Evolutionary conservation across 2,797 vertebrate genomes (phyloP), one percentile per base, ranked within the genome.

Genomic region (Dipus sagitta): DNA sequence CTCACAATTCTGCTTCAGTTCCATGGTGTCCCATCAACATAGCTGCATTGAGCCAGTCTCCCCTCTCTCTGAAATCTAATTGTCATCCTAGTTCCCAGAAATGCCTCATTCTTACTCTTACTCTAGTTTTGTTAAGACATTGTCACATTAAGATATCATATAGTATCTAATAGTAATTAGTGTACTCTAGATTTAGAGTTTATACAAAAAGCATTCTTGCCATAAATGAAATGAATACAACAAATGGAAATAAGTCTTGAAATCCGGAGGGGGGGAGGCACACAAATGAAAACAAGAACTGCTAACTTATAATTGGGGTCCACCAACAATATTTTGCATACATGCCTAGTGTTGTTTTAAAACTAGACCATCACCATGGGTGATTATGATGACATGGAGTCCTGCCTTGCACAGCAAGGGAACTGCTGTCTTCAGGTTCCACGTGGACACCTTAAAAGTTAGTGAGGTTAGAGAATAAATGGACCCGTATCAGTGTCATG

Each of bases 21-120:
- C 23, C 1, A 2, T 21, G 11, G 18, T 30, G 14, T n/a, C 20
- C 47, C 21, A 3, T 74, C 18, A 72, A 23, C 24, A 24, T 34
- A 3, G 23, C 47, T 26, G 23, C 38, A 32, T 30, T 71, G 7
- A 8, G 2, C 54, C 12, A 87, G 28, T 6, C 9, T 30, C 3
- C 10, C 9, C 42, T 47, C 14, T 88, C 76, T 70, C 38, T 70
- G 65, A 62, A 87, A 86, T 18, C 15, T 6, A 54, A 11, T 24
- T 84, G 17, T 65, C 47, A 1, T 76, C 71, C 5, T 1, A 79
- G 1, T 79, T n/a, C 14, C 4, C 34, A 15, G 68, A n/a, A 79
- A 2, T 13, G 13, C 60, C 15, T 38, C 17, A 21, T 54, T 13
- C 38, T 6, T 30, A 65, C 8, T 0, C 8, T 0, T 24, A 20